Base-by-base conservation (phyloP, 2,113 vertebrate genomes). In the Stictonetta naevosa region DNA sequence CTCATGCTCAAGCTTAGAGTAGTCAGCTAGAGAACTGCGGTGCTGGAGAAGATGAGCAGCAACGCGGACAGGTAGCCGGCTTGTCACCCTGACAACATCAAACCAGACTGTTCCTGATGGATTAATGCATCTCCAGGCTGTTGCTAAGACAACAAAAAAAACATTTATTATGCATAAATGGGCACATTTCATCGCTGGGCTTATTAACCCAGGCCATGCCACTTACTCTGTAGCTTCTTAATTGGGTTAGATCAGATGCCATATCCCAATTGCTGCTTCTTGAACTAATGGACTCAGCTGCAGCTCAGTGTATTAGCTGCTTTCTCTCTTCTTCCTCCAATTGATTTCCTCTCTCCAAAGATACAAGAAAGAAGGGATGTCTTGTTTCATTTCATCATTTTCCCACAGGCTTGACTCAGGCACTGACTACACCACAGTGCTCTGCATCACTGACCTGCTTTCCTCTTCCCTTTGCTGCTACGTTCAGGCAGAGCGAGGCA, bases 71-170 rank as follows among this genome's bases (percentile, higher is more conserved):
- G 88, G 95, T 91, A 96, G 48, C 81, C 18, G 17, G 73, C 72
- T 88, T 78, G 83, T 94, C 92, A 97, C 86, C 58, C 81, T 91
- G 81, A 92, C 92, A 96, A 91, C 83, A 85, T 80, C 75, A 80
- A 93, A 86, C 90, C 80, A 77, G 75, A 55, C 84, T 86, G 60
- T 44, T 94, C 60, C 52, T 2, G 5, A 60, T 7, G 28, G 76
- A 55, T 83, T 76, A 31, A 52, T 74, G 79, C 56, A 79, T 92
- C 74, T 72, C 48, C 74, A 84, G 58, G 86, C 73, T 90, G 92
- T 95, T 94, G 83, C 91, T 87, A 96, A 69, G 93, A 91, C 77
- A 95, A 96, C 76, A 92, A 84, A 95, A 95, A 93, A 83, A 8
- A 34, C 8, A 77, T 52, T 93, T 86, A 36, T 48, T 82, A 84